A percentile compares a stretch with the other conserved stretches of the same genome.
phyloP scores from a whole-genome alignment of 2,797 vertebrate species.

The Cyclura pinguis region DNA sequence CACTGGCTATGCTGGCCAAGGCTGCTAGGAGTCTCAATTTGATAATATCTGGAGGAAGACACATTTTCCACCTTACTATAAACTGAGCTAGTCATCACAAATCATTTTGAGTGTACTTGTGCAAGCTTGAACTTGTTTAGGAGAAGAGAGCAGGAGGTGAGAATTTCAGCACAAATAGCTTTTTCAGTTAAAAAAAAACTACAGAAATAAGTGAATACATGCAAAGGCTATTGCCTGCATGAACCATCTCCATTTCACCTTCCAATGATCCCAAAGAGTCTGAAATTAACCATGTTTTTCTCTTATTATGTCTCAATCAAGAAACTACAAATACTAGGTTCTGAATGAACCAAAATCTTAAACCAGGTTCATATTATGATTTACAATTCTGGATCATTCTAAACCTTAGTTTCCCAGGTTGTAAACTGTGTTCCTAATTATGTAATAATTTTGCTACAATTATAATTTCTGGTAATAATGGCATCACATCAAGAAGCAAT shows the following conservation, averaged over 20 bases:
- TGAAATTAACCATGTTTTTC: background rate
- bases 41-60: no score
- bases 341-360: background rate
- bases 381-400: background rate
- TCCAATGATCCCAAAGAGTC: background rate
- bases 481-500: background rate
- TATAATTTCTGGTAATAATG: background rate
- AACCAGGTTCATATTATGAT: background rate
- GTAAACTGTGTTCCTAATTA: background rate
- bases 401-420: background rate
- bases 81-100: no score
- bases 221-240: background rate
- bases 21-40: no score
- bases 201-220: background rate
- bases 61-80: no score
- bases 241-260: background rate
- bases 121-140: no score
- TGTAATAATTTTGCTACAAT: background rate
- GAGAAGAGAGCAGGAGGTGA: background rate
- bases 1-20: no score
- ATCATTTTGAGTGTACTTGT: no score
- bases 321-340: background rate
- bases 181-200: background rate
- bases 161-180: background rate
- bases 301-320: background rate